Evolutionary conservation across 2,888 invertebrate species (phyloP), one percentile per base, ranked within the genome.

Genomic region (Tryphoninae sp.): DNA sequence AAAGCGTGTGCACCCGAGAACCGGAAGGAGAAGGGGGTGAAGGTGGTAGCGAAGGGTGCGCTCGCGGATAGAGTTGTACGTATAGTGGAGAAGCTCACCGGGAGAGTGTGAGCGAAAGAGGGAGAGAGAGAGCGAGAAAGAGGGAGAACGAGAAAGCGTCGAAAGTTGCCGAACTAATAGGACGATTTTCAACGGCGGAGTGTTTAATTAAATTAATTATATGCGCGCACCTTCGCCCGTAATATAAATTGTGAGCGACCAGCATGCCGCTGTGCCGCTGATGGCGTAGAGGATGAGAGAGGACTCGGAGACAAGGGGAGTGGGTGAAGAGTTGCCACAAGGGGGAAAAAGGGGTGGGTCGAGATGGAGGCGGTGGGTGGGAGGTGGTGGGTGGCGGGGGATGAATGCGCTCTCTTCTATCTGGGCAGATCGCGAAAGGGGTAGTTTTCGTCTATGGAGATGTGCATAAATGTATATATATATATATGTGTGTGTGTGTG

Each of bases 151-250:
- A 61, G 83, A 83, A 74, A 74, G 84, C 84, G 86, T 83, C 82
- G 85, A 87, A 91, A 91, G 91, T 91, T 89, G 85, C 86, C 84
- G 80, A 88, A 88, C 88, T 88, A 88, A 88, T 87, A 86, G 88
- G 86, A 89, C 88, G 88, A 88, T 89, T 91, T 91, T 91, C 91
- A 89, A 86, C 89, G 89, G 72, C 45, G 86, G 87, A 86, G 87
- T 89, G 90, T 91, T 91, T 91, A 91, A 92, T 92, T 91, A 92
- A 91, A 91, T 91, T 92, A 91, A 91, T 92, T 91, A 91, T 91
- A 92, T 90, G 91, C 90, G 89, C 91, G 89, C 90, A 87, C 87
- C 89, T 88, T 77, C 88, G 89, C 85, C 87, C 88, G 89, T 90
- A 88, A 90, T 90, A 90, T 90, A 90, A 91, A 91, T 91, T 90